Conservation (phyloP, 2,113 vertebrate genomes). For the Pampusana beccarii region DNA sequence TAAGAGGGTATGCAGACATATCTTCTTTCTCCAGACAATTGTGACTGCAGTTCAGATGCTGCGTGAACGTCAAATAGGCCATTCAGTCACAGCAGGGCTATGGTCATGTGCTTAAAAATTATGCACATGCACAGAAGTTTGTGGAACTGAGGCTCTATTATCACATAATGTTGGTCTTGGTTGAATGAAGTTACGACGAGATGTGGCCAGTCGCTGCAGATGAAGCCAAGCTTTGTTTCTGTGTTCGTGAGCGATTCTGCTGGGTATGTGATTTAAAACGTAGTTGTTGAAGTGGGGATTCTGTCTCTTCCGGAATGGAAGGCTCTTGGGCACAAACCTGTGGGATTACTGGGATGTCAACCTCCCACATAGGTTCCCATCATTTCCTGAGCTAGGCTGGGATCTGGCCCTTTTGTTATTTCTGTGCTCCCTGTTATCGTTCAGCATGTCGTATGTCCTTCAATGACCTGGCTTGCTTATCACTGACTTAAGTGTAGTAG, state of each 20-base stretch:
- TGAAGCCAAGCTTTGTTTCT: slow-evolving; percentile 46
- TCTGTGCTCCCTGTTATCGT: background rate
- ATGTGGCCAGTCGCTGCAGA: background rate
- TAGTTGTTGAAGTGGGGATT: background rate
- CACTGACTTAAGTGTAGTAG: background rate
- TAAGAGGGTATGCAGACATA: background rate
- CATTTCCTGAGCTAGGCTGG: background rate
- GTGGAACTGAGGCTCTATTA: slow-evolving; percentile 34
- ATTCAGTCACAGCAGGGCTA: background rate
- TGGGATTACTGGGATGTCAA: background rate
- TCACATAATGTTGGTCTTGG: slow-evolving; percentile 26
- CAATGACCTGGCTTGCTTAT: background rate
- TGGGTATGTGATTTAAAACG: background rate
- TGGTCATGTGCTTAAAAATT: slow-evolving; percentile 24
- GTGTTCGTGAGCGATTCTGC: background rate
- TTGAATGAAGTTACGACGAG: background rate
- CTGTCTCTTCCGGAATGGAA: background rate
- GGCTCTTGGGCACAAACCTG: background rate
- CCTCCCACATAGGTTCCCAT: slow-evolving; percentile 1
- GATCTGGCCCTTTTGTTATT: background rate
- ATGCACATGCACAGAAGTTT: slow-evolving; percentile 3
- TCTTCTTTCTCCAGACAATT: background rate
- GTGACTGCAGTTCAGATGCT: background rate
- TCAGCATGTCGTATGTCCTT: background rate
- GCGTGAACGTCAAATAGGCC: background rate